phyloP scores from a whole-genome alignment of 2,113 vertebrate species.

The Ploceus nigricollis region DNA sequence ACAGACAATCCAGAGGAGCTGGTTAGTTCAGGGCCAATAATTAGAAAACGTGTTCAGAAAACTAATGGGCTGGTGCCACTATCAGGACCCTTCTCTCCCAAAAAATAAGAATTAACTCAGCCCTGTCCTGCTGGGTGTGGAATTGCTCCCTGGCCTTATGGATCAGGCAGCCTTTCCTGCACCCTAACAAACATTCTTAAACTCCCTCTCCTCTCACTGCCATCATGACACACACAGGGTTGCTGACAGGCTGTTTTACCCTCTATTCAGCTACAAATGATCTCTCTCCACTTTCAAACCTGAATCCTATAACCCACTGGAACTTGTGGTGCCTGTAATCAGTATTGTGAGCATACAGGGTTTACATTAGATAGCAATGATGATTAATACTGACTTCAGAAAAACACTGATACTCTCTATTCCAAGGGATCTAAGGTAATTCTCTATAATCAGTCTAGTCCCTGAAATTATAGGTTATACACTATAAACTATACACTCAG shows the following conservation, averaged over 20 bases:
- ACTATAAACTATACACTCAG: neutral
- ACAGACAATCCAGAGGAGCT: neutral
- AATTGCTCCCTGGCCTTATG: neutral
- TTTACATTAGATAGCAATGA: neutral
- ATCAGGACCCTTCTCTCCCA: neutral
- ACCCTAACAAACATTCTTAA: neutral
- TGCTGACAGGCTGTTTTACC: neutral
- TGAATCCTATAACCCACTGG: neutral
- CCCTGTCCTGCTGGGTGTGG: rapidly evolving
- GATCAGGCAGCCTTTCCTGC: neutral
- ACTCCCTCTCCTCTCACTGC: neutral
- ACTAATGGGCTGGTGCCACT: neutral
- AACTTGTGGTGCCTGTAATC: neutral
- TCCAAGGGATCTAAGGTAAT: neutral
- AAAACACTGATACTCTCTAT: neutral
- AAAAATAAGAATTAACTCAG: neutral
- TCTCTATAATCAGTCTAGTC: neutral
- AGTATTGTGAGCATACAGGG: neutral
- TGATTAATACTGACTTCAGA: neutral
- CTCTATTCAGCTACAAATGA: neutral
- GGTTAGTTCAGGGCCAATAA: neutral
- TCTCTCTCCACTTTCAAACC: neutral
- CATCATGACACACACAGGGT: neutral
- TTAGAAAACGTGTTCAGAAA: neutral
- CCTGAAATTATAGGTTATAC: neutral